Evolutionary conservation across 1,140 invertebrate genomes (phyloP).

Genomic region (Leptinotarsa defecta): DNA sequence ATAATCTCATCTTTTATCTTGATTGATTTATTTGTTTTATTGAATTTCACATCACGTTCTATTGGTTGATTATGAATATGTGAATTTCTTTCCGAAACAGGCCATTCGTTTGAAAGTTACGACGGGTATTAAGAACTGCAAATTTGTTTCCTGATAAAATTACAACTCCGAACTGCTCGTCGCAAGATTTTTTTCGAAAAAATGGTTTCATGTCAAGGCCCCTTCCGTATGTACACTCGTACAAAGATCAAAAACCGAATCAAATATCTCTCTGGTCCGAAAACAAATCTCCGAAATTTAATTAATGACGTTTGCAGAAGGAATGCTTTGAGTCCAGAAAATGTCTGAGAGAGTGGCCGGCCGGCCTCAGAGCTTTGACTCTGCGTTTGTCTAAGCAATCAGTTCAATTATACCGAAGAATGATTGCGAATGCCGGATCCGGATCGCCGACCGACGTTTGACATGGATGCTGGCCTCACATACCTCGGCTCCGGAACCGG

Average conservation of each 20-base stretch:
- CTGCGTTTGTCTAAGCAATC: conserved; percentile 54
- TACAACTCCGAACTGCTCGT: too few relatives aligned
- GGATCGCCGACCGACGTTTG: conserved; percentile 44
- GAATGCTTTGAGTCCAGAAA: conserved; percentile 50
- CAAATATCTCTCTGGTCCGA: conserved; percentile 47
- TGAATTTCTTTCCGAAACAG: too few relatives aligned
- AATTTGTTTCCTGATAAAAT: too few relatives aligned
- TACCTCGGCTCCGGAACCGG: conserved; percentile 38
- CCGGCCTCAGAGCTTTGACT: not conserved
- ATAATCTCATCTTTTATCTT: too few relatives aligned
- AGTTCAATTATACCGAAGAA: conserved; percentile 54
- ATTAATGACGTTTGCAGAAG: conserved; percentile 56
- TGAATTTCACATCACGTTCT: too few relatives aligned
- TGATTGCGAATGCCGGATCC: conserved; percentile 38
- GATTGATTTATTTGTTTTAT: too few relatives aligned
- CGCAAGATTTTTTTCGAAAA: too few relatives aligned
- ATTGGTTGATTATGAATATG: too few relatives aligned
- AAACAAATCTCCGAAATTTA: conserved; percentile 57
- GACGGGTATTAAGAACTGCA: too few relatives aligned
- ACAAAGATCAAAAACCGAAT: conserved; percentile 47
- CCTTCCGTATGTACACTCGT: not conserved
- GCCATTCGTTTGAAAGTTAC: too few relatives aligned
- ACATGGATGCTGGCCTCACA: conserved; percentile 45
- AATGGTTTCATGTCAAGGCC: too few relatives aligned
- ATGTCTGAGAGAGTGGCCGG: conserved; percentile 8